A percentile compares a stretch with the other conserved stretches of the same genome.
Evolutionary conservation across 2,888 invertebrate genomes (phyloP).

Genomic region (Sepioteuthis lessoniana): DNA sequence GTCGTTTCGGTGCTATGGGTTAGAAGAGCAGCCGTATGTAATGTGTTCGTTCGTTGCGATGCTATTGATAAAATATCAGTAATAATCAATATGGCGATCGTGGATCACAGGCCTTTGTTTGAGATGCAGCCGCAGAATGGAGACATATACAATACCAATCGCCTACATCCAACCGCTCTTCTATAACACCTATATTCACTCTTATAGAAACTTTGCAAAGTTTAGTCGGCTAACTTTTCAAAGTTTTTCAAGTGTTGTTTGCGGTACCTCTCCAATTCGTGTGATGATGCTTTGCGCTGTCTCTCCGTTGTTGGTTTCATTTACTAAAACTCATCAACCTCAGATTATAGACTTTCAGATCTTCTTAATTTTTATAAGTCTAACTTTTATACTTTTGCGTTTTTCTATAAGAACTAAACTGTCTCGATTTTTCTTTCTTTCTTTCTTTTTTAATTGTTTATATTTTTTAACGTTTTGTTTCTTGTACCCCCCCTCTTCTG

Average conservation of each 20-base stretch:
- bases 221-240: slow-evolving; percentile 42
- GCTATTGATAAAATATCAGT: slow-evolving; percentile 64
- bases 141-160: not conserved
- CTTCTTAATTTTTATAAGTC: not conserved
- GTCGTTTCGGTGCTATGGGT: slow-evolving; percentile 25
- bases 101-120: slow-evolving; percentile 56
- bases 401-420: not conserved
- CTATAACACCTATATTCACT: not conserved
- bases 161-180: slow-evolving; percentile 38
- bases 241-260: slow-evolving; percentile 40
- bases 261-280: not conserved
- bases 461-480: too few relatives aligned
- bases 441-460: not conserved
- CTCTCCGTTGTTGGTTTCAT: not conserved
- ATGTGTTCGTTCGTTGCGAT: slow-evolving; percentile 50
- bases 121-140: slow-evolving; percentile 50
- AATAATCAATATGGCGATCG: slow-evolving; percentile 67
- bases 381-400: not conserved
- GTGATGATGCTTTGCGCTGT: not conserved
- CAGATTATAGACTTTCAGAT: not conserved
- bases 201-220: slow-evolving; percentile 44
- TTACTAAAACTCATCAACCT: not conserved
- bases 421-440: not conserved
- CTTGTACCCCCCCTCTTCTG: not conserved
- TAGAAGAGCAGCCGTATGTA: not conserved